These are phyloP conservation scores for Mustelus asterias DNA, from an alignment of 2,113 vertebrate genomes.

Conservation along the genomic window DNA sequence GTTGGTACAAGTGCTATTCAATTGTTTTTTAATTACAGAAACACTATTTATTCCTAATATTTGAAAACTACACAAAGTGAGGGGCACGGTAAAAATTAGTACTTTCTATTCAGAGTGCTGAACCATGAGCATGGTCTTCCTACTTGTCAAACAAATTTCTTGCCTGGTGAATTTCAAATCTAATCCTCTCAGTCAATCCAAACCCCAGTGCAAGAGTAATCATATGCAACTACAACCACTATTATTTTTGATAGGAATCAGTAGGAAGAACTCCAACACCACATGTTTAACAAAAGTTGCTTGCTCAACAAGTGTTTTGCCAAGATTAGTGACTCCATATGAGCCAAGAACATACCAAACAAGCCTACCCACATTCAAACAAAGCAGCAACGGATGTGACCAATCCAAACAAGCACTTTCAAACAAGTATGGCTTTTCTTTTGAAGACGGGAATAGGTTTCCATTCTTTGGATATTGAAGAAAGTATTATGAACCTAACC, in stretches of 20 bases:
- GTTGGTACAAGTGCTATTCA: background rate
- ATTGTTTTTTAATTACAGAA: background rate
- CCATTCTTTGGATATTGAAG: background rate
- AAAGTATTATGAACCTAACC: background rate
- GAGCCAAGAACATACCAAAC: background rate
- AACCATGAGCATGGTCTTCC: background rate
- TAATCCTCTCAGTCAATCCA: background rate
- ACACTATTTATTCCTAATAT: background rate
- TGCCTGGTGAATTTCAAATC: background rate
- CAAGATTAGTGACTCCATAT: too few species aligned
- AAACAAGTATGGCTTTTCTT: background rate
- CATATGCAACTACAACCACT: background rate
- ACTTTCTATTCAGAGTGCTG: background rate
- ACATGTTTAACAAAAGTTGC: too few species aligned
- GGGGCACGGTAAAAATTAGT: background rate
- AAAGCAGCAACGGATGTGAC: background rate
- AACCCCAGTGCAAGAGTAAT: background rate
- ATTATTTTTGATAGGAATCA: background rate
- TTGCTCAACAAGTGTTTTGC: too few species aligned
- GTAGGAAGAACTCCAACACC: background rate
- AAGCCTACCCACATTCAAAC: background rate
- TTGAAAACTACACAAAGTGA: background rate
- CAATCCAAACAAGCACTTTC: background rate
- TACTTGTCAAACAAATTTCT: too few species aligned
- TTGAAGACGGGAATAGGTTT: too few species aligned